phyloP scores from a whole-genome alignment of 2,797 vertebrate species.

The Chromis chromis region DNA sequence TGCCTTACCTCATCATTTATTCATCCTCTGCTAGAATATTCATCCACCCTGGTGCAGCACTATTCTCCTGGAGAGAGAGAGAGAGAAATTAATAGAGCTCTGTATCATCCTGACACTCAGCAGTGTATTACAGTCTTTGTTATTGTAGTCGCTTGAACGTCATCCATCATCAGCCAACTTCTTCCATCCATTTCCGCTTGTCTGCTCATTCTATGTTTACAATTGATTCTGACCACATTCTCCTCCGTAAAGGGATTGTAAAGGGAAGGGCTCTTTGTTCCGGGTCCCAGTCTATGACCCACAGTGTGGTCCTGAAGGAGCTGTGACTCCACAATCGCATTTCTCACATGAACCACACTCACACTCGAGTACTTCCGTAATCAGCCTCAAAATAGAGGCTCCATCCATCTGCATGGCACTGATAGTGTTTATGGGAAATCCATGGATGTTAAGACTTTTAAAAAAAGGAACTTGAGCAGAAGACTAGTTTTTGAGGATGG shows the following conservation, averaged over 20 bases:
- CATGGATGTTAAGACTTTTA: conserved; percentile 24
- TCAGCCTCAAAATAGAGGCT: conserved; percentile 57
- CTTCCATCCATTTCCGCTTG: conserved; percentile 7
- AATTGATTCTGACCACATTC: conserved; percentile 33
- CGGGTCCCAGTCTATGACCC: conserved; percentile 6
- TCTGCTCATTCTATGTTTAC: conserved; percentile 49
- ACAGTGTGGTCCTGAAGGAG: conserved; percentile 18
- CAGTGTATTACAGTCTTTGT: conserved; percentile 37
- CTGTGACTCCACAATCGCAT: conserved; percentile 41
- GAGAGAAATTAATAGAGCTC: conserved; percentile 57
- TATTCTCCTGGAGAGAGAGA: conserved; percentile 43
- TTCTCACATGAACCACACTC: conserved; percentile 39
- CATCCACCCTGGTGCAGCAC: conserved; percentile 44
- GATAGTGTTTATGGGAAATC: conserved; percentile 54
- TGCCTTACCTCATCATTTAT: conserved; percentile 75
- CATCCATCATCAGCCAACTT: conserved; percentile 16
- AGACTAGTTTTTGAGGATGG: conserved; percentile 41
- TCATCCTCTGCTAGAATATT: conserved; percentile 75
- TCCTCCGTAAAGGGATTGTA: conserved; percentile 10
- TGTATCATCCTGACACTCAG: conserved; percentile 51
- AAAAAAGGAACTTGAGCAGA: conserved; percentile 24
- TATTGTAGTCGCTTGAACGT: conserved; percentile 39
- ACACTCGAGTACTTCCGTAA: conserved; percentile 41
- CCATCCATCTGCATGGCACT: conserved; percentile 60
- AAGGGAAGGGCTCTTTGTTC: conserved; percentile 16